Evolutionary conservation across 2,797 vertebrate genomes (phyloP).

Genomic region (Craterocephalus amniculus): DNA sequence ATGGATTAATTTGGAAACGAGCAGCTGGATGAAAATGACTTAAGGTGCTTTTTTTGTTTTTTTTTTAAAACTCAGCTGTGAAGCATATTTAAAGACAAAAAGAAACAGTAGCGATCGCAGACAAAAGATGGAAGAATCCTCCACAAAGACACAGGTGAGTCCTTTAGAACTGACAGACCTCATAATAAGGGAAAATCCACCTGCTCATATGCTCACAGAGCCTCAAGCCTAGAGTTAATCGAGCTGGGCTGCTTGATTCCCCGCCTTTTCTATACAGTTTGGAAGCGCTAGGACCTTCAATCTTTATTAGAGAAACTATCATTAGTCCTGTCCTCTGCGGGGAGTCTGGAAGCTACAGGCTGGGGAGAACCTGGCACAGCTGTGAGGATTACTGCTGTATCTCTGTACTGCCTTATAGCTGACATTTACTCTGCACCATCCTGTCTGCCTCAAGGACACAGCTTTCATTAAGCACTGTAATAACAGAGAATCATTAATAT

Average conservation of each 20-base stretch:
- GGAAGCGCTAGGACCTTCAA: constrained; percentile 49
- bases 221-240: constrained; percentile 69
- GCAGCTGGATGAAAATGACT: constrained; percentile 50
- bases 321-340: constrained; percentile 66
- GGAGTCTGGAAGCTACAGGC: constrained; percentile 65
- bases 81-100: constrained; percentile 13
- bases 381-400: constrained; percentile 66
- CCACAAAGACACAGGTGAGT: constrained; percentile 37
- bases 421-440: constrained; percentile 73
- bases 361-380: constrained; percentile 63
- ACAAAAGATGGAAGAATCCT: constrained; percentile 33
- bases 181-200: constrained; percentile 69
- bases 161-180: constrained; percentile 62
- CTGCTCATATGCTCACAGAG: constrained; percentile 56
- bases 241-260: constrained; percentile 45
- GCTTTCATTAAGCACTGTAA: constrained; percentile 70
- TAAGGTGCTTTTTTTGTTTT: constrained; percentile 25
- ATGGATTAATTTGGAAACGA: constrained; percentile 53
- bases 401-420: constrained; percentile 44
- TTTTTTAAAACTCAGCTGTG: constrained; percentile 24
- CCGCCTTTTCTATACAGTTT: constrained; percentile 63
- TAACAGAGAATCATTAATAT: constrained; percentile 68
- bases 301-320: constrained; percentile 74
- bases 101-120: constrained; percentile 11
- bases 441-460: constrained; percentile 71